phyloP scores from a whole-genome alignment of 2,797 vertebrate genomes.

The Micropoecilia bifurca region DNA sequence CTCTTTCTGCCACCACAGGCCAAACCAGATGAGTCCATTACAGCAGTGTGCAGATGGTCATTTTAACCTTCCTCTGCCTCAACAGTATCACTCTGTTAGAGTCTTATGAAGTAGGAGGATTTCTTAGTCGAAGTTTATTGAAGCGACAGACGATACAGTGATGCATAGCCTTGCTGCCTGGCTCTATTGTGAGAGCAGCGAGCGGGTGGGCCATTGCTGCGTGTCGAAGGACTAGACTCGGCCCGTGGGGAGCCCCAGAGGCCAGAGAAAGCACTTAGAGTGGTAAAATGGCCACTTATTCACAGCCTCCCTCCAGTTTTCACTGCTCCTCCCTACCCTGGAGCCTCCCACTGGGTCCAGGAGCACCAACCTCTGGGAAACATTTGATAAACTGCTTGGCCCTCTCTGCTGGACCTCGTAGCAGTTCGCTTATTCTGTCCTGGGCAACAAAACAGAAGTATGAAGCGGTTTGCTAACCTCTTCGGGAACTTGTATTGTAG shows the following conservation, averaged over 20 bases:
- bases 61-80: constrained; percentile 62
- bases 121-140: constrained; percentile 67
- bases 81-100: constrained; percentile 54
- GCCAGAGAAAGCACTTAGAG: constrained; percentile 78
- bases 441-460: constrained; percentile 36
- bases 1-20: constrained; percentile 66
- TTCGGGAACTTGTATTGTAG: constrained; percentile 13
- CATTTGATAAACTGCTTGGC: constrained; percentile 66
- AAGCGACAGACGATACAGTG: constrained; percentile 70
- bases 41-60: constrained; percentile 56
- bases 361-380: constrained; percentile 70
- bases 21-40: constrained; percentile 75
- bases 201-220: constrained; percentile 54
- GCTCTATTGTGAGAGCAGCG: constrained; percentile 71
- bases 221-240: constrained; percentile 51
- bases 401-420: constrained; percentile 42
- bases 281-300: constrained; percentile 82
- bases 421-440: constrained; percentile 51
- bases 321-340: constrained; percentile 65
- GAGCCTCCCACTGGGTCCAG: constrained; percentile 69
- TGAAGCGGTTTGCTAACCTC: constrained; percentile 7
- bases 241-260: constrained; percentile 70
- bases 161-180: constrained; percentile 65
- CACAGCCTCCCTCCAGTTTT: constrained; percentile 67
- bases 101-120: constrained; percentile 59